A percentile compares a stretch with the other conserved stretches of the same genome.
Conservation (phyloP, 1,140 invertebrate species). For the Drosophila bifasciata region DNA sequence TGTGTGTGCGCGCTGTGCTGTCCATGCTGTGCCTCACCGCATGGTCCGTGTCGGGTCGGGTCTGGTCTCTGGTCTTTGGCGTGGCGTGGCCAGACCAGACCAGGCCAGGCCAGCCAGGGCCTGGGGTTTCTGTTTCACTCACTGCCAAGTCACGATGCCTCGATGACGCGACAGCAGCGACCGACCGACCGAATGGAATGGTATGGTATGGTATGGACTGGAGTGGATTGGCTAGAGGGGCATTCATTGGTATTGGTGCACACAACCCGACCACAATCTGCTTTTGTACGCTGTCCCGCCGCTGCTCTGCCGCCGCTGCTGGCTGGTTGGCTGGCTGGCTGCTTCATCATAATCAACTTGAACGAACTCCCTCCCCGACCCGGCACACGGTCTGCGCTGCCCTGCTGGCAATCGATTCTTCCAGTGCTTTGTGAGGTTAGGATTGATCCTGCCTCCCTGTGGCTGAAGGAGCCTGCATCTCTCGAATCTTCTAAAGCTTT, state of each 20-base stretch:
- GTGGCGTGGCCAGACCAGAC: no score
- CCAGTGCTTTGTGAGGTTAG: constrained; percentile 46
- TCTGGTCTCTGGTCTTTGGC: constrained; percentile 11
- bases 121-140: constrained; percentile 14
- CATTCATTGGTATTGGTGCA: constrained; percentile 28
- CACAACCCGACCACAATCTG: no score
- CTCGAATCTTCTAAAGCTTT: background rate
- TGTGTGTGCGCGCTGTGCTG: constrained; percentile 19
- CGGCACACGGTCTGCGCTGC: background rate
- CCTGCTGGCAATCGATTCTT: constrained; percentile 13
- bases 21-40: constrained; percentile 27
- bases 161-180: constrained; percentile 18
- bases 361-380: no score
- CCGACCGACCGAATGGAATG: constrained; percentile 1
- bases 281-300: no score
- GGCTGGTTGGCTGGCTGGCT: no score
- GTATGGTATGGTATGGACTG: constrained; percentile 1
- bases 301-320: no score
- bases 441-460: constrained; percentile 43
- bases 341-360: no score
- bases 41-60: constrained; percentile 37
- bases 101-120: background rate
- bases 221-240: constrained; percentile 2
- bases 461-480: no score
- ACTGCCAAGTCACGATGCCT: constrained; percentile 51